These are phyloP conservation scores for Nyctibius bracteatus DNA, from an alignment of 2,113 vertebrate genomes.

Conservation along the genomic window DNA sequence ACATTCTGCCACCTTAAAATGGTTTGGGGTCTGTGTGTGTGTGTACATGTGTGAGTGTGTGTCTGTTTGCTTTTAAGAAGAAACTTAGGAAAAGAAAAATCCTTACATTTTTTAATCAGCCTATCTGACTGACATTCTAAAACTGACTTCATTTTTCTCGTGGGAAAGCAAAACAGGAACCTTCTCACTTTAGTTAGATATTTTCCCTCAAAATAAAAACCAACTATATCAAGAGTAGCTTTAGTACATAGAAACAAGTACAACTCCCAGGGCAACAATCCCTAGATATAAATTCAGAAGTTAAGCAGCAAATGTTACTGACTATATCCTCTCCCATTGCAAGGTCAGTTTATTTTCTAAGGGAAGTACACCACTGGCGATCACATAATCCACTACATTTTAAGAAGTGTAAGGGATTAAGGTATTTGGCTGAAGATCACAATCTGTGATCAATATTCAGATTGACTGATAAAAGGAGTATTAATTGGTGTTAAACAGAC, in stretches of 20 bases:
- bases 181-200: background rate
- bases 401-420: background rate
- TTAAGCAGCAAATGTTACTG: background rate
- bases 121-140: background rate
- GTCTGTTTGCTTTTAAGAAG: background rate
- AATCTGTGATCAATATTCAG: slow-evolving; percentile 18
- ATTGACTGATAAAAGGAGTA: background rate
- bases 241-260: background rate
- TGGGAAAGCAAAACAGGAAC: background rate
- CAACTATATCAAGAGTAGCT: background rate
- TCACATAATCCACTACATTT: background rate
- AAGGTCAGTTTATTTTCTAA: background rate
- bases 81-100: background rate
- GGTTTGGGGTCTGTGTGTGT: background rate
- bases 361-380: background rate
- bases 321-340: background rate
- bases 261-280: background rate
- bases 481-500: slow-evolving; percentile 19
- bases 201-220: background rate
- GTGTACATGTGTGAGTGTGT: background rate
- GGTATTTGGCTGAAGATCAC: slow-evolving; percentile 20
- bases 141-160: slow-evolving; percentile 15
- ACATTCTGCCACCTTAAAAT: background rate
- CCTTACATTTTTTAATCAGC: background rate
- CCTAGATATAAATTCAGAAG: background rate